Evolutionary conservation across 2,888 invertebrate genomes (phyloP).

Genomic region (Fragum sueziense): DNA sequence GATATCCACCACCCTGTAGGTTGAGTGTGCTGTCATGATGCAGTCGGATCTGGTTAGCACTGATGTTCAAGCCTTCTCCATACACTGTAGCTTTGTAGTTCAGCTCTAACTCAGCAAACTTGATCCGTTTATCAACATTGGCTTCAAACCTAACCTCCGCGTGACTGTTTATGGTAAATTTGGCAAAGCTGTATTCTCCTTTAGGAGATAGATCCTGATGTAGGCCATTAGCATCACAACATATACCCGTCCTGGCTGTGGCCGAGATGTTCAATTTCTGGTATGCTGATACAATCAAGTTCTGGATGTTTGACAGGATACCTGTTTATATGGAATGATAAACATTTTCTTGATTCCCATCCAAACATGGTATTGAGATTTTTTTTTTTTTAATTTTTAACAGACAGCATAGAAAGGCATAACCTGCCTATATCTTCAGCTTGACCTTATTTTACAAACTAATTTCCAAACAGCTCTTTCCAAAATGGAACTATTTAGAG

Average conservation of each 20-base stretch:
- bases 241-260: conserved; percentile 64
- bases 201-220: conserved; percentile 57
- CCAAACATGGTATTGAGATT: no score
- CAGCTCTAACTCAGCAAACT: conserved; percentile 65
- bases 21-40: conserved; percentile 67
- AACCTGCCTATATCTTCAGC: no score
- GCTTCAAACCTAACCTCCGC: conserved; percentile 63
- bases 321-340: conserved; percentile 60
- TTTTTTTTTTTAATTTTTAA: no score
- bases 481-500: no score
- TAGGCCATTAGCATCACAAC: conserved; percentile 55
- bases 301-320: conserved; percentile 65
- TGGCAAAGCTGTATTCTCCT: conserved; percentile 69
- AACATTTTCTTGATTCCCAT: no score
- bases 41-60: conserved; percentile 65
- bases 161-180: conserved; percentile 68
- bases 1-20: conserved; percentile 65
- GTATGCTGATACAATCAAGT: conserved; percentile 65
- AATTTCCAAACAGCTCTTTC: no score
- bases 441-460: no score
- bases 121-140: conserved; percentile 44
- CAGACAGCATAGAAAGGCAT: no score
- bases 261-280: conserved; percentile 66
- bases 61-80: conserved; percentile 63
- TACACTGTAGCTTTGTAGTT: conserved; percentile 64